Evolutionary conservation across 2,888 invertebrate genomes (phyloP), one percentile per base, ranked within the genome.

Genomic region (Desoria tigrina): DNA sequence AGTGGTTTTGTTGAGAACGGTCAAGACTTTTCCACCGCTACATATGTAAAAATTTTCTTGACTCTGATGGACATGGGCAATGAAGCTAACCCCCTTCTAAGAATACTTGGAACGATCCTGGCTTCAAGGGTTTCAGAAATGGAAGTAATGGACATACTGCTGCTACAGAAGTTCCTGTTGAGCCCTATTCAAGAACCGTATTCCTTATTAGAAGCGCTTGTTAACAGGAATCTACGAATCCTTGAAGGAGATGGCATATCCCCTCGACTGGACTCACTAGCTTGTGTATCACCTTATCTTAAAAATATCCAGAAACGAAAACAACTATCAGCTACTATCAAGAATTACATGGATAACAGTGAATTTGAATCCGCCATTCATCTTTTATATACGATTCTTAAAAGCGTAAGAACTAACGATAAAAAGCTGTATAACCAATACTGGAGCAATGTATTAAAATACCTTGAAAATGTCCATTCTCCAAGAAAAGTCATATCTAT

Each of bases 21-120:
- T 7, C 16, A 49, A 6, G 45, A 49, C 3, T 65, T 57, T 58
- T 67, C 70, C 27, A 57, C 65, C 28, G 66, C 70, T 1, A 68
- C 73, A n/a, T 42, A 63, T 9, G 69, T 68, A 37, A 74, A 73
- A 60, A 55, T 67, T 6, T 57, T 73, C 21, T 39, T 66, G 11
- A 16, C 59, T 7, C 24, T 73, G 21, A 16, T 65, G 16, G 61
- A 55, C 27, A 7, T 57, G 18, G 65, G 62, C 2, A 49, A 50
- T 18, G 60, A 59, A 11, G 49, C 64, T 2, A 58, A 54, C 21
- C 50, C 51, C 7, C 55, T 67, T 6, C 56, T 66, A 21, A 54
- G 66, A 2, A 23, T 57, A 28, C 28, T 68, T n/a, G 71, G 73
- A 14, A 53, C 66, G 11, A 21, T 55, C 11, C 42, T 75, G 9